A percentile compares a stretch with the other conserved stretches of the same genome.
Conservation (phyloP, 2,797 vertebrate genomes). For the Gymnodraco acuticeps region DNA sequence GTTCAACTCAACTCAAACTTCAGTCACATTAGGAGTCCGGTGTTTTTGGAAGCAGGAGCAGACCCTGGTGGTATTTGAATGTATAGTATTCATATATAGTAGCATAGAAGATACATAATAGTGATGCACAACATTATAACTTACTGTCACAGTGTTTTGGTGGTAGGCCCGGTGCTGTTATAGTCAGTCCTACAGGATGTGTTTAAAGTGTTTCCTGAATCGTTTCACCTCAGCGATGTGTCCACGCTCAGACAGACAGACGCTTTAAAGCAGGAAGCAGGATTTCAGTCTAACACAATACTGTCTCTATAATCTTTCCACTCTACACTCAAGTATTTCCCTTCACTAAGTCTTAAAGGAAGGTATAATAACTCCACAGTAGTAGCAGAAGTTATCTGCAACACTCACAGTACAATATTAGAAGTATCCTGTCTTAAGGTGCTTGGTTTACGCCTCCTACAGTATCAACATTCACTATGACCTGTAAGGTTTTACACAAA, state of each 20-base stretch:
- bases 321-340: background rate
- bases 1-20: constrained; percentile 12
- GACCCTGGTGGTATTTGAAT: constrained; percentile 59
- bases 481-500: background rate
- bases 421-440: constrained; percentile 4
- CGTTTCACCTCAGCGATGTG: constrained; percentile 32
- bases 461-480: background rate
- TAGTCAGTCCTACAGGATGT: constrained; percentile 24
- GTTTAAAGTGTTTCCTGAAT: constrained; percentile 25
- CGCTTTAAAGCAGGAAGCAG: too few species aligned
- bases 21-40: constrained; percentile 7
- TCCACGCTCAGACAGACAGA: constrained; percentile 13
- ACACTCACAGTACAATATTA: constrained; percentile 20
- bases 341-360: constrained; percentile 7
- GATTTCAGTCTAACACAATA: background rate
- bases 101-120: constrained; percentile 47
- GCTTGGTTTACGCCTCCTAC: constrained; percentile 32
- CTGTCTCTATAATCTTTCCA: background rate
- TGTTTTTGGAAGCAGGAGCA: constrained; percentile 21
- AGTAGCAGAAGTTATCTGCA: background rate
- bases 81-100: constrained; percentile 61
- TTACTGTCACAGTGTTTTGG: constrained; percentile 32
- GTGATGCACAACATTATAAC: constrained; percentile 45
- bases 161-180: constrained; percentile 53
- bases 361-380: background rate